Evolutionary conservation across 2,113 vertebrate species (phyloP).

Genomic region (Ranitomeya variabilis): DNA sequence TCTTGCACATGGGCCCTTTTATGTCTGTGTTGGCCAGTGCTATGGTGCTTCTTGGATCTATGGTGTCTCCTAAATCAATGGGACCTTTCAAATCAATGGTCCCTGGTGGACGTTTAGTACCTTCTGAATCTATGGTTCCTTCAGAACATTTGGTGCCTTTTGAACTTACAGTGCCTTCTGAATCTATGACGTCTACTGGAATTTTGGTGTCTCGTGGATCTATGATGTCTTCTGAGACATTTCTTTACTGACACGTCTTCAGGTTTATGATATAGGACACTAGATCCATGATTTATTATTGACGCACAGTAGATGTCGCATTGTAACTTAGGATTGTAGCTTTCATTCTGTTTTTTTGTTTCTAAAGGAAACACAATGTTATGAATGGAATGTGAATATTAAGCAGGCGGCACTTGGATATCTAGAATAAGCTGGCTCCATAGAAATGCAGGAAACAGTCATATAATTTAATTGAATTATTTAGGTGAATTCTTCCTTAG

Average conservation of each 20-base stretch:
- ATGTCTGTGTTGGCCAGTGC: too few relatives aligned
- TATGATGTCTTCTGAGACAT: background rate
- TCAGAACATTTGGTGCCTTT: background rate
- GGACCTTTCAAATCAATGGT: too few relatives aligned
- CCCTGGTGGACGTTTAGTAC: too few relatives aligned
- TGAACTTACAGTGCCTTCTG: background rate
- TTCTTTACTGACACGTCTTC: background rate
- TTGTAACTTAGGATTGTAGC: background rate
- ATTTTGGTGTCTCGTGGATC: background rate
- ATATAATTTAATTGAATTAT: background rate
- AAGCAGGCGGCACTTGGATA: background rate
- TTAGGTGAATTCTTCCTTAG: background rate
- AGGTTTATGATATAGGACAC: background rate
- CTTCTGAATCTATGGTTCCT: too few relatives aligned
- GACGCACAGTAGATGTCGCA: background rate
- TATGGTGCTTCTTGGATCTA: background rate
- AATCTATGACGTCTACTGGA: background rate
- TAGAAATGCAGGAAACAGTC: background rate
- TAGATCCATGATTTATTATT: background rate
- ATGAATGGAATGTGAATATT: background rate
- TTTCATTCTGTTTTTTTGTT: background rate
- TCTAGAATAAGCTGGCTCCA: background rate
- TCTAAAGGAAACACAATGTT: background rate
- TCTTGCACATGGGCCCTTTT: too few relatives aligned
- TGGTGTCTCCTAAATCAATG: background rate